Evolutionary conservation across 2,797 vertebrate genomes (phyloP), one percentile per base, ranked within the genome.

Genomic region (Gobionotothen gibberifrons): DNA sequence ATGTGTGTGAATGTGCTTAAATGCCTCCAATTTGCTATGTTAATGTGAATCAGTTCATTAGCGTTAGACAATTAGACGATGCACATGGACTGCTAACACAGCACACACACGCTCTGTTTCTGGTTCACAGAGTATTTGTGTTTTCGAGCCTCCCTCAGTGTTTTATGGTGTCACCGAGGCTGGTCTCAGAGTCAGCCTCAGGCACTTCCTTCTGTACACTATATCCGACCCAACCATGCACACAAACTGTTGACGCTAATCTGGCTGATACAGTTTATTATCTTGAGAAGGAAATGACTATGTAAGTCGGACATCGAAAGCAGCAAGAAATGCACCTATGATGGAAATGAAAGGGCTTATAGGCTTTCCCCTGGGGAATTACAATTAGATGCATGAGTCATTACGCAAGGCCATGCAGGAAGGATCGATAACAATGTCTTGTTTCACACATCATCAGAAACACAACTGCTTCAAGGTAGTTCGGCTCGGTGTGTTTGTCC

Each of bases 21-120:
- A 62, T 46, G 62, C 12, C 14, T 69, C 46, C 58, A 53, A 17
- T 64, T 81, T 69, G 36, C 46, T 69, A 36, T 75, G 44, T 76
- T 79, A 85, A 86, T 82, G 61, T 71, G 22, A 78, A 65, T 69
- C 59, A 68, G 16, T 69, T 76, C 52, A 80, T 76, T 78, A 71
- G 26, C 29, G 6, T 32, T 48, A 58, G 40, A 71, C 77, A 71
- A 71, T 77, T 55, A 83, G 47, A 73, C 10, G 19, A 76, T 66
- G 76, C 66, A 70, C 54, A 62, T 4, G 61, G 43, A 66, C 21
- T 29, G 68, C 59, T 60, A 70, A 69, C 62, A 39, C 39, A 32
- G 72, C 32, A 36, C 56, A 73, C 73, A 80, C 29, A 76, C 48
- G 67, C 44, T 10, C 40, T 13, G 29, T 64, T 76, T 79, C 52